Base-by-base conservation (phyloP, 2,888 invertebrate genomes). In the Labia minor region DNA sequence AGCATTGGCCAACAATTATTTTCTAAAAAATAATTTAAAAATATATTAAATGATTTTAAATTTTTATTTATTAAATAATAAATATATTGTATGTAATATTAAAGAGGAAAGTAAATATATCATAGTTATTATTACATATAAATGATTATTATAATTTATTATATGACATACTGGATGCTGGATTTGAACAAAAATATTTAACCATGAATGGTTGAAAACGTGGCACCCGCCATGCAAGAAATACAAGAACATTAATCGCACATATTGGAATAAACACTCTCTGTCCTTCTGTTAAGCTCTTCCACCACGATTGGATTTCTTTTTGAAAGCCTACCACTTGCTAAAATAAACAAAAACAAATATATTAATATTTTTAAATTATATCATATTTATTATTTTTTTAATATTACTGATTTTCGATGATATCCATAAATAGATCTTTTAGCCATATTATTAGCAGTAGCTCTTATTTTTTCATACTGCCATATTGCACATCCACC, bases 1-100 rank as follows among this genome's bases (percentile, higher is more conserved):
- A 96, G 75, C 94, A 97, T 94, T 1, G 97, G 93, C 78, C 88
- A 83, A 76, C 91, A 93, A 64, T 87, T 80, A 70, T 83, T 83
- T 74, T 82, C 89, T 91, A 77, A 62, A 80, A 80, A 73, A 21
- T 72, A 70, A 71, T 69, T n/a, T 10, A 11, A 64, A 66, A 18
- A 66, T 18, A 16, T 8, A 63, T 16, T 6, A 18, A 66, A 16
- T 1, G 16, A 66, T 19, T 21, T 1, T 14, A 3, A 66, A 67
- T 61, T 21, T 26, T 65, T 49, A 62, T 11, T 65, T 14, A 62
- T 65, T 65, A 37, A 21, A 6, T 21, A n/a, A n/a, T n/a, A n/a
- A n/a, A n/a, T n/a, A n/a, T n/a, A n/a, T n/a, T n/a, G n/a, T n/a
- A n/a, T n/a, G n/a, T n/a, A n/a, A n/a, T n/a, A n/a, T n/a, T n/a